Conservation (phyloP, 2,797 vertebrate genomes). For the Cheirogaleus major region DNA sequence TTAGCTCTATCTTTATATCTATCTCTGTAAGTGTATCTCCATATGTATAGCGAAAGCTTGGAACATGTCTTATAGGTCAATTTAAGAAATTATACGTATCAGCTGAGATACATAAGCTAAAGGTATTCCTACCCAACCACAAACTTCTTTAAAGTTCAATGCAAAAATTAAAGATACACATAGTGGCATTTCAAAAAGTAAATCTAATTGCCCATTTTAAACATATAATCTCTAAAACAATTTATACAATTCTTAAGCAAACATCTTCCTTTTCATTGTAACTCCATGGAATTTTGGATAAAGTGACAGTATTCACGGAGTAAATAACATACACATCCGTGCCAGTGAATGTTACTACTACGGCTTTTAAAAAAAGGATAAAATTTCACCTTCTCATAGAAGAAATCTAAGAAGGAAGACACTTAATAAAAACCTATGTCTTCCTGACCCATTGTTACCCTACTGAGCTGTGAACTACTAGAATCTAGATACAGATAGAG, state of each 20-base stretch:
- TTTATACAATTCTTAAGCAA: neutral
- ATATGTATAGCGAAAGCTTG: constrained; percentile 34
- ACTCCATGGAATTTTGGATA: neutral
- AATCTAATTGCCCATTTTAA: neutral
- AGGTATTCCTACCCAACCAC: neutral
- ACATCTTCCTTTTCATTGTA: neutral
- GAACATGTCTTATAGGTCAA: constrained; percentile 42
- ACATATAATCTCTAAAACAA: neutral
- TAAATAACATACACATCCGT: neutral
- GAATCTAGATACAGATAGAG: neutral
- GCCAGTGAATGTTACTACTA: neutral
- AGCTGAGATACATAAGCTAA: constrained; percentile 25
- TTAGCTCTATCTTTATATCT: constrained; percentile 35
- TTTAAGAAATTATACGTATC: constrained; percentile 34
- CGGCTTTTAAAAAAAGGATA: neutral
- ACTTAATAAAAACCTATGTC: constrained; percentile 20
- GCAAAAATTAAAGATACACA: neutral
- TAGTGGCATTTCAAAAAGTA: neutral
- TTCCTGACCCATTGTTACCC: neutral
- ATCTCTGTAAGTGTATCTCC: constrained; percentile 29
- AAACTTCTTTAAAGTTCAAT: neutral
- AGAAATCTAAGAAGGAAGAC: constrained; percentile 22
- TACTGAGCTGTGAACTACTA: neutral
- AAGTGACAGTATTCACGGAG: neutral
- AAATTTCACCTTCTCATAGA: neutral